Percentiles rank a stretch among this genome's conserved stretches.
Conservation (phyloP, 2,113 vertebrate genomes). For the Asarcornis scutulata region DNA sequence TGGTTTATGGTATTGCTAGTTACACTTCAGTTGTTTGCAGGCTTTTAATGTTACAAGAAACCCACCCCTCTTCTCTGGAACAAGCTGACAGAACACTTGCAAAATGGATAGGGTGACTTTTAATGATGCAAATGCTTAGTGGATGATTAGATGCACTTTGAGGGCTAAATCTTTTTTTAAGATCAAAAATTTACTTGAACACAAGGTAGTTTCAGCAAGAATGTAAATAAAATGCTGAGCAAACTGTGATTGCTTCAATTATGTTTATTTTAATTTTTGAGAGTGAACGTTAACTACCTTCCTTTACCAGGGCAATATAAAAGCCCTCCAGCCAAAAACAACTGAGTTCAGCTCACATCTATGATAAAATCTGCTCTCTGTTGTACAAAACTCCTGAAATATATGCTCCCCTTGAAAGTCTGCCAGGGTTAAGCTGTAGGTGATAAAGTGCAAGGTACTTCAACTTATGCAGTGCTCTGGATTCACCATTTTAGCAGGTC, state of each 20-base stretch:
- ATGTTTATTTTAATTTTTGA: constrained; percentile 57
- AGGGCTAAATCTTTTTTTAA: constrained; percentile 60
- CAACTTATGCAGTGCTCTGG: not conserved
- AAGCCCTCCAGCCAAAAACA: constrained; percentile 5
- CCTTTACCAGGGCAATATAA: not conserved
- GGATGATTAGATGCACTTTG: constrained; percentile 63
- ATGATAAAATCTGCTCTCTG: not conserved
- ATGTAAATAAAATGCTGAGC: constrained; percentile 38
- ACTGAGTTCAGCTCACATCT: not conserved
- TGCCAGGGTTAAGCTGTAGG: not conserved
- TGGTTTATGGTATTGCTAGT: constrained; percentile 65
- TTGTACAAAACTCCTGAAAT: constrained; percentile 5
- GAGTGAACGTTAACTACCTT: constrained; percentile 19
- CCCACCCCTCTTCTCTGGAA: constrained; percentile 8
- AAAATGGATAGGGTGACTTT: constrained; percentile 57
- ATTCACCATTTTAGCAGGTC: not conserved
- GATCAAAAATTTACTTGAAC: constrained; percentile 66
- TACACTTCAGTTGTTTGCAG: constrained; percentile 67
- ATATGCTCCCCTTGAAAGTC: not conserved
- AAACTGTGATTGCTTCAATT: constrained; percentile 49
- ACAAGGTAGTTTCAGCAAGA: constrained; percentile 49
- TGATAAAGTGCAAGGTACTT: not conserved
- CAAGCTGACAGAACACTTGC: constrained; percentile 13
- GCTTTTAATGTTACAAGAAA: constrained; percentile 63
- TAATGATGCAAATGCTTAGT: constrained; percentile 65